phyloP scores from a whole-genome alignment of 1,140 invertebrate genomes.

The Penaeus vannamei region DNA sequence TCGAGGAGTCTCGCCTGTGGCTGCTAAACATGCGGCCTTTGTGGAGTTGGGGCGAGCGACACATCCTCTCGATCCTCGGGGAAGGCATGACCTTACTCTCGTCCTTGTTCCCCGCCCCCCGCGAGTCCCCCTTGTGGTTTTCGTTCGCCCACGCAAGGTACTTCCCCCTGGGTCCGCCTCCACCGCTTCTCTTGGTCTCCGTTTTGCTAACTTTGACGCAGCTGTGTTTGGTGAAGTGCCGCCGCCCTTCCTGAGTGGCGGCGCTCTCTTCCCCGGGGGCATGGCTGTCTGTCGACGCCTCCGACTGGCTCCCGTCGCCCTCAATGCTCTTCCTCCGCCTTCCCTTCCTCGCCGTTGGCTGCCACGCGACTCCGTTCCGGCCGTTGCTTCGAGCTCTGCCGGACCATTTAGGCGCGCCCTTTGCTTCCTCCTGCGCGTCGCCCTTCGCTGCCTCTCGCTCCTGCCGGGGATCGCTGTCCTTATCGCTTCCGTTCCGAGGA shows the following conservation, averaged over 20 bases:
- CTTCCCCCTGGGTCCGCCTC: background rate
- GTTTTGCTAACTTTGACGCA: no score
- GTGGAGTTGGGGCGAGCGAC: conserved; percentile 48
- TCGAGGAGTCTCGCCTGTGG: background rate
- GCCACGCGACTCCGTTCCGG: no score
- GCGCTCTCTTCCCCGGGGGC: no score
- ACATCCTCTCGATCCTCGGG: conserved; percentile 35
- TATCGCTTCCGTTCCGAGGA: conserved; percentile 3
- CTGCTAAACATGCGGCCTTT: conserved; percentile 11
- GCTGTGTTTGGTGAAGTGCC: no score
- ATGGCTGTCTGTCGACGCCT: no score
- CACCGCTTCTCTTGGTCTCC: no score
- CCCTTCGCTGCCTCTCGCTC: background rate
- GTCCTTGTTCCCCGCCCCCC: background rate
- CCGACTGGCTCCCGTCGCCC: no score
- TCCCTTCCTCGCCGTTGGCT: no score
- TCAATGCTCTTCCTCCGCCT: no score
- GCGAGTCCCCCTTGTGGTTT: background rate
- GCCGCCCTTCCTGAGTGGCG: no score
- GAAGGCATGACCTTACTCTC: conserved; percentile 31
- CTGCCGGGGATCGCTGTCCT: background rate
- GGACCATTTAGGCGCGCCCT: background rate
- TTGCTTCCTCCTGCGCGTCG: background rate
- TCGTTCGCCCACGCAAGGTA: background rate
- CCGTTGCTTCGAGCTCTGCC: background rate